Base-by-base conservation (phyloP, 2,888 invertebrate genomes). In the Amiota minor region DNA sequence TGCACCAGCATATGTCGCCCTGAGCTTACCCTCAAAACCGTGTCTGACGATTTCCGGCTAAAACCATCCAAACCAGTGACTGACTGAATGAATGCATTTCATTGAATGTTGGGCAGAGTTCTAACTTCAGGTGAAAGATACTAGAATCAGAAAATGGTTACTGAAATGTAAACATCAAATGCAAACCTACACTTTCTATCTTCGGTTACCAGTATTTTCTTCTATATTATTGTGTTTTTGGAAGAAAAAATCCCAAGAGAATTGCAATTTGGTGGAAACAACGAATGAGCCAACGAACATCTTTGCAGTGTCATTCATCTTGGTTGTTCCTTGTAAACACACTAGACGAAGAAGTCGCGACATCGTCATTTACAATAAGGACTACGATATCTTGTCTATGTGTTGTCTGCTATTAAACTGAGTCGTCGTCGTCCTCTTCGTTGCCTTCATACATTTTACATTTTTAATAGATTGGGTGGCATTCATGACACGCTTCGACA, bases 391-490 rank as follows among this genome's bases (percentile, higher is more conserved):
- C 8, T 20, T 11, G 18, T 59, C 18, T 20, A 2, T 59, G 56
- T 10, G 56, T 3, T 53, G 16, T 53, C 1, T 53, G 16, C 50
- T 67, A 47, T 65, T 73, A 65, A 80, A 71, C 82, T 80, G 81
- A 84, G 78, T 84, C 78, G 80, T 81, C 78, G 35, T 35, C 35
- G 35, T 35, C 35, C 78, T 84, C 78, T 79, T 81, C 77, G n/a
- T n/a, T n/a, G n/a, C n/a, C n/a, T n/a, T 83, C 84, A 81, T 85
- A 82, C 77, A 79, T 85, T 85, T 83, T 85, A 79, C 82, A 86
- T 84, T 86, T 86, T 84, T 86, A 88, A 87, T 87, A 83, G 84
- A 86, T 88, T 83, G 86, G 75, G 81, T 81, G 80, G 80, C 77
- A 85, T 85, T 84, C 86, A 87, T 85, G 81, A 82, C 78, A 86